Evolutionary conservation across 1,140 invertebrate species (phyloP), one percentile per base, ranked within the genome.

Genomic region (Nephotettix cincticeps): DNA sequence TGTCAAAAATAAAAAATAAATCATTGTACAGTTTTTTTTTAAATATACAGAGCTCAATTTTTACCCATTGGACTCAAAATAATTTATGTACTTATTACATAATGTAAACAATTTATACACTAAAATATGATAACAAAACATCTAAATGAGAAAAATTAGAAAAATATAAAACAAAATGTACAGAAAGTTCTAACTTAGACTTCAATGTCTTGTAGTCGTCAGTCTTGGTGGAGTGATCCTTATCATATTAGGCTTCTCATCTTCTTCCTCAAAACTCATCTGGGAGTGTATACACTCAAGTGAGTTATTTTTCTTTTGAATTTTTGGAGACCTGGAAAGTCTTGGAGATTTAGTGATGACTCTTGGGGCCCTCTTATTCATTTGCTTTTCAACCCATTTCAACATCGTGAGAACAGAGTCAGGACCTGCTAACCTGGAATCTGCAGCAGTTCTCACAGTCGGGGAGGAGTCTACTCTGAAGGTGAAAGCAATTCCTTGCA

Each of bases 401-500:
- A 96, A 81, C 89, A 95, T 90, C 0, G 92, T 93, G 6, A 95
- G 84, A 0, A 96, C 93, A 0, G 93, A 93, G 80, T 95, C 93
- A 6, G 93, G 93, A 27, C 91, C 93, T 0, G 93, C 92, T 30
- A 95, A 82, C 73, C 93, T 89, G 67, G 92, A 86, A 78, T 95
- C 93, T 0, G 93, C 94, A 0, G 91, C 91, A 0, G 94, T 95
- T 74, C 91, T 90, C 11, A 91, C 91, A 75, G 93, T 94, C 71
- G 90, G 86, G 1, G 93, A 94, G 0, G 91, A 91, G 1, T 92
- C 91, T 0, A 96, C 92, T 27, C 93, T 87, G 85, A 96, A 96
- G 3, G 93, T 95, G 0, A 92, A 91, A 1, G 93, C 93, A 90
- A 96, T 95, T 78, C 91, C 92, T 84, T 93, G 92, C 17, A 94